These are phyloP conservation scores for Entomobrya multifasciata DNA, from an alignment of 2,888 invertebrate species.

Conservation along the genomic window DNA sequence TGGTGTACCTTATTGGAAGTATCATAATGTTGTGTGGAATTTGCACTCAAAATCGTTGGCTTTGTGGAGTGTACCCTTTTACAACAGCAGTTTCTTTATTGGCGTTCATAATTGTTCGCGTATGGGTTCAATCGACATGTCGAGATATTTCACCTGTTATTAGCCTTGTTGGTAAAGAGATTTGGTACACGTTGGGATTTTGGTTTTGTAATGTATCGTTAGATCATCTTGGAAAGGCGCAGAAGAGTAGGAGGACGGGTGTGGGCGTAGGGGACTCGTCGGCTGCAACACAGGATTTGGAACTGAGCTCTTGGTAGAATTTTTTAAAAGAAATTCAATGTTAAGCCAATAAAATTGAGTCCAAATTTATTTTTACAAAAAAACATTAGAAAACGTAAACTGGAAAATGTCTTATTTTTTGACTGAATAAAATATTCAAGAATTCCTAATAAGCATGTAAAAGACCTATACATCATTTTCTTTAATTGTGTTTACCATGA, in stretches of 20 bases:
- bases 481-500: too few species aligned
- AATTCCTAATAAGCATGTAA: too few species aligned
- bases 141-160: not conserved
- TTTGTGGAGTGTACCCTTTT: not conserved
- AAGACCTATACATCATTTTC: too few species aligned
- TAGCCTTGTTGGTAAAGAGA: not conserved
- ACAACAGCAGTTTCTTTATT: not conserved
- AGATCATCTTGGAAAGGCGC: not conserved
- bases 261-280: not conserved
- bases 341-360: too few species aligned
- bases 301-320: not conserved
- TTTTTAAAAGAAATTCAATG: too few species aligned
- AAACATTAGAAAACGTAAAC: too few species aligned
- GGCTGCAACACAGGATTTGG: not conserved
- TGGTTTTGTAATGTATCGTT: not conserved
- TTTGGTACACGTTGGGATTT: not conserved
- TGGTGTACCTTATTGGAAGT: conserved; percentile 14
- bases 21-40: conserved; percentile 1
- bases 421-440: too few species aligned
- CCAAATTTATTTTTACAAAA: too few species aligned
- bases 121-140: not conserved
- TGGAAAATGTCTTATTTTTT: too few species aligned
- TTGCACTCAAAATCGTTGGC: not conserved
- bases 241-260: not conserved
- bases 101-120: not conserved